Evolutionary conservation across 2,888 invertebrate species (phyloP).

Genomic region (Erebia ligea): DNA sequence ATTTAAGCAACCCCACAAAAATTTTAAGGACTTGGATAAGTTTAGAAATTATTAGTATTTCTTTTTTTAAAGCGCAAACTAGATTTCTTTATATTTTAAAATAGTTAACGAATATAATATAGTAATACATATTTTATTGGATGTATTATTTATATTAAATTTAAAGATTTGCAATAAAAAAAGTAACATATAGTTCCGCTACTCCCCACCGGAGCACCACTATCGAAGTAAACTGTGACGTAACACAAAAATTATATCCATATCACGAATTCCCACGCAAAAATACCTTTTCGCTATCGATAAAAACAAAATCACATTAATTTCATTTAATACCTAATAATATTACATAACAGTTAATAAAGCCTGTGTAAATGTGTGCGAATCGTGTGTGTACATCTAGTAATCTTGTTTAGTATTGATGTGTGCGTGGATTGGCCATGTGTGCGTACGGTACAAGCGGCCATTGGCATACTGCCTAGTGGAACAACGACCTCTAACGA

Average conservation of each 20-base stretch:
- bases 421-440: slow-evolving; percentile 45
- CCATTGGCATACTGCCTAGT: slow-evolving; percentile 81
- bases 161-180: background rate
- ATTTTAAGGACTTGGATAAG: too few relatives aligned
- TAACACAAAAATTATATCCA: slow-evolving; percentile 46
- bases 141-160: too few relatives aligned
- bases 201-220: slow-evolving; percentile 52
- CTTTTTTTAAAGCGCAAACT: too few relatives aligned
- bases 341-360: background rate
- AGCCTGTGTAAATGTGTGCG: slow-evolving; percentile 32
- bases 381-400: slow-evolving; percentile 36
- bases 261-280: slow-evolving; percentile 55
- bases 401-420: slow-evolving; percentile 35
- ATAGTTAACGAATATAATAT: too few relatives aligned
- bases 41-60: too few relatives aligned
- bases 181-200: slow-evolving; percentile 49
- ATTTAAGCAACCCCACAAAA: too few relatives aligned
- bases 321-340: slow-evolving; percentile 25
- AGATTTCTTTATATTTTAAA: too few relatives aligned
- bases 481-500: slow-evolving; percentile 78
- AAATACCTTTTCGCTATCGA: slow-evolving; percentile 42
- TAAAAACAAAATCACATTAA: slow-evolving; percentile 44
- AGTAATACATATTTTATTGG: too few relatives aligned
- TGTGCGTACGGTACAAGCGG: slow-evolving; percentile 59
- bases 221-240: slow-evolving; percentile 46